phyloP scores from a whole-genome alignment of 2,113 vertebrate genomes.

The Myrmecobius fasciatus region DNA sequence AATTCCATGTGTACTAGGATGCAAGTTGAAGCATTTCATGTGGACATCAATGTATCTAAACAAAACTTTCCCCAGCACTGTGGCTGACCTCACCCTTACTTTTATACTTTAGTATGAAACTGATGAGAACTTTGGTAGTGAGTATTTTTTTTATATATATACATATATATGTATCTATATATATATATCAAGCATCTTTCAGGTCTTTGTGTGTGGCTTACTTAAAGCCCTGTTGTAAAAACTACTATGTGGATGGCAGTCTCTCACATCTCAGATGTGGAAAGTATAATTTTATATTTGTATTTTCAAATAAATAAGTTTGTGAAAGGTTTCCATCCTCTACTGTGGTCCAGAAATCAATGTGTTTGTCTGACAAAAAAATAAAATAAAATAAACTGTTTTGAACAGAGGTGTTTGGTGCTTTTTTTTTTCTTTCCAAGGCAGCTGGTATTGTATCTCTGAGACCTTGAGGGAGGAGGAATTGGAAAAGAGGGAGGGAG shows the following conservation, averaged over 20 bases:
- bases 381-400: conserved; percentile 96
- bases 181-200: conserved; percentile 96
- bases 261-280: conserved; percentile 99
- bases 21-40: conserved; percentile 86
- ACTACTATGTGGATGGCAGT: conserved; percentile 96
- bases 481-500: background rate
- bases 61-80: conserved; percentile 86
- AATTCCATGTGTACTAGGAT: conserved; percentile 87
- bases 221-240: conserved; percentile 97
- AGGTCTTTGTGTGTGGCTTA: conserved; percentile 99
- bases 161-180: conserved; percentile 89
- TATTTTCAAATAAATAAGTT: conserved; percentile 99
- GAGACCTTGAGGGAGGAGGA: background rate
- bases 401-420: conserved; percentile 86
- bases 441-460: rapidly evolving
- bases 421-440: conserved; percentile 3
- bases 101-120: conserved; percentile 93
- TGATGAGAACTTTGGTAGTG: conserved; percentile 92
- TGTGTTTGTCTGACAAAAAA: conserved; percentile 98
- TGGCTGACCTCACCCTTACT: conserved; percentile 90
- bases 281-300: conserved; percentile 99
- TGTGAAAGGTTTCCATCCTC: conserved; percentile 99
- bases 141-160: conserved; percentile 91
- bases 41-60: conserved; percentile 87
- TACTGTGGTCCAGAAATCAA: conserved; percentile 99